These are phyloP conservation scores for Eulithis testata DNA, from an alignment of 2,888 invertebrate genomes.

Conservation along the genomic window DNA sequence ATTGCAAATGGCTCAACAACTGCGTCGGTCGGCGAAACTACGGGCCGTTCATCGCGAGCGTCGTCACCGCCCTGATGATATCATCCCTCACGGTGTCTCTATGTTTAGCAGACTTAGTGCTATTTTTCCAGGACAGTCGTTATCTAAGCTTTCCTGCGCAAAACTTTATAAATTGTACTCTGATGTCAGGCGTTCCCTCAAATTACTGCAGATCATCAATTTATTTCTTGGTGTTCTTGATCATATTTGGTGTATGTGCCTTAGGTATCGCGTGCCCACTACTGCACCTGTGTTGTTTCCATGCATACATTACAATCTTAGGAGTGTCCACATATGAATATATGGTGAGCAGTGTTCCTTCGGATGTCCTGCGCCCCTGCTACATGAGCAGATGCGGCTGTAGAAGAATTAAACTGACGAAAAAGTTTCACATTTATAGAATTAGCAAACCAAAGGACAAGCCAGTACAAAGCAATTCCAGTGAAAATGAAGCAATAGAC, in stretches of 20 bases:
- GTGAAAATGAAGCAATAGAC: conserved; percentile 40
- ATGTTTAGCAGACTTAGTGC: conserved; percentile 88
- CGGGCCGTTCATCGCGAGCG: conserved; percentile 91
- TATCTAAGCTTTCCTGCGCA: conserved; percentile 85
- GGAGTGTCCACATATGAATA: conserved; percentile 97
- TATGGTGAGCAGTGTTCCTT: conserved; percentile 78
- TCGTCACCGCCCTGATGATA: conserved; percentile 90
- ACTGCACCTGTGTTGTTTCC: conserved; percentile 94
- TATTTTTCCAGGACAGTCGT: conserved; percentile 86
- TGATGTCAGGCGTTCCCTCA: conserved; percentile 43
- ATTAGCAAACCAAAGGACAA: conserved; percentile 46
- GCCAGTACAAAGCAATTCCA: conserved; percentile 29
- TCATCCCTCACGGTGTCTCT: conserved; percentile 88
- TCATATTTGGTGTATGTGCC: conserved; percentile 88
- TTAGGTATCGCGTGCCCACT: conserved; percentile 90
- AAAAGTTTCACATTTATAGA: conserved; percentile 36
- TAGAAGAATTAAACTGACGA: conserved; percentile 49
- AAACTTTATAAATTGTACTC: conserved; percentile 67
- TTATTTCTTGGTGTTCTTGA: conserved; percentile 67
- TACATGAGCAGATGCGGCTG: conserved; percentile 49
- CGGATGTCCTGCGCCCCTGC: conserved; percentile 48
- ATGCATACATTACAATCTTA: conserved; percentile 92
- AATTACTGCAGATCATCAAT: conserved; percentile 67
- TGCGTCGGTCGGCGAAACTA: conserved; percentile 97
- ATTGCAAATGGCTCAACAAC: conserved; percentile 99